Base-by-base conservation (phyloP, 2,113 vertebrate genomes). In the Dascyllus trimaculatus region DNA sequence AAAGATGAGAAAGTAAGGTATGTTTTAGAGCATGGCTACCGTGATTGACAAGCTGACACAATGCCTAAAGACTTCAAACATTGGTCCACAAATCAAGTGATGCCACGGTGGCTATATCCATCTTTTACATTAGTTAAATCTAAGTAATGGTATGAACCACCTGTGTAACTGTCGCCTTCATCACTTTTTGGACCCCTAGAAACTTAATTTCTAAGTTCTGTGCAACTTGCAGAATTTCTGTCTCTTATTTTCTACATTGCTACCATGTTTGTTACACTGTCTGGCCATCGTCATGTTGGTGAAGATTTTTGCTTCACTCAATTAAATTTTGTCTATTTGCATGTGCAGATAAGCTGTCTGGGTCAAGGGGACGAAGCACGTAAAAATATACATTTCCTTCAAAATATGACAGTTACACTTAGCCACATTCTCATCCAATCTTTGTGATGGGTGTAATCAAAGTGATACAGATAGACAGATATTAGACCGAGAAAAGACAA, bases 391-490 rank as follows among this genome's bases (percentile, higher is more conserved):
- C 5, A 32, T 46, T 32, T 38, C 57, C 45, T 57, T 58, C 5
- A 56, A 64, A 35, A 58, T 26, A 13, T 52, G 32, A 38, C 13
- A 6, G 26, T 56, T 18, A 61, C n/a, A 29, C 60, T 52, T 2
- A 43, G 24, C n/a, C 8, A 25, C 18, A 54, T 56, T 66, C 26
- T 65, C 22, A 54, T 35, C 38, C 11, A 0, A 2, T 65, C 24
- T 45, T 72, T 13, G 1, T 54, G 24, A 35, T 7, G n/a, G 11
- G 51, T 51, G 49, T 61, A 62, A 69, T 62, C 24, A 72, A 56
- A 69, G 13, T 24, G 45, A 26, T 18, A 18, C 52, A 48, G 49
- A 43, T 52, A n/a, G 48, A 61, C 18, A 71, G 38, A 45, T 49
- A 67, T 76, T 25, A 14, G 8, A 48, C 19, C 11, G 19, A 3